These are phyloP conservation scores for Perizoma flavofasciatum DNA, from an alignment of 2,888 invertebrate species.

Conservation along the genomic window DNA sequence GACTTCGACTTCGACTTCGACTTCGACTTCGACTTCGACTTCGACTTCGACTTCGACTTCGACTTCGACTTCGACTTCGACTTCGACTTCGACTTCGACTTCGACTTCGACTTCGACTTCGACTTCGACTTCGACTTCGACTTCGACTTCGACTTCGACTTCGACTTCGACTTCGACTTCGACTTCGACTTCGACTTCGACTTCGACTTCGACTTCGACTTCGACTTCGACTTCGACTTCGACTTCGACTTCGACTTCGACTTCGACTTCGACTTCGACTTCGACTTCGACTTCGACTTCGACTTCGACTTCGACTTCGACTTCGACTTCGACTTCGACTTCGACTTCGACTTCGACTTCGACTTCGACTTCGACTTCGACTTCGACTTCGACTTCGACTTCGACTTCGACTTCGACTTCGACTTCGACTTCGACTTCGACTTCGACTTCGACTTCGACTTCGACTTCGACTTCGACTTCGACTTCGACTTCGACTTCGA, in stretches of 20 bases:
- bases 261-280: background rate
- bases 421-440: background rate
- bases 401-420: constrained; percentile 1
- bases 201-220: too few species aligned
- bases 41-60: too few species aligned
- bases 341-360: constrained; percentile 1
- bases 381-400: background rate
- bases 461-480: constrained; percentile 1
- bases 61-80: too few species aligned
- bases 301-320: background rate
- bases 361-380: background rate
- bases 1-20: too few species aligned
- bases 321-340: background rate
- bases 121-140: too few species aligned
- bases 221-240: background rate
- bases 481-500: constrained; percentile 1
- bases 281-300: constrained; percentile 1
- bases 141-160: too few species aligned
- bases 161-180: too few species aligned
- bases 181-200: too few species aligned
- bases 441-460: background rate
- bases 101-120: too few species aligned
- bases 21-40: too few species aligned
- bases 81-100: too few species aligned
- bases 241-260: background rate